Conservation (phyloP, 2,888 invertebrate species). For the Drosophila buzzatii region DNA sequence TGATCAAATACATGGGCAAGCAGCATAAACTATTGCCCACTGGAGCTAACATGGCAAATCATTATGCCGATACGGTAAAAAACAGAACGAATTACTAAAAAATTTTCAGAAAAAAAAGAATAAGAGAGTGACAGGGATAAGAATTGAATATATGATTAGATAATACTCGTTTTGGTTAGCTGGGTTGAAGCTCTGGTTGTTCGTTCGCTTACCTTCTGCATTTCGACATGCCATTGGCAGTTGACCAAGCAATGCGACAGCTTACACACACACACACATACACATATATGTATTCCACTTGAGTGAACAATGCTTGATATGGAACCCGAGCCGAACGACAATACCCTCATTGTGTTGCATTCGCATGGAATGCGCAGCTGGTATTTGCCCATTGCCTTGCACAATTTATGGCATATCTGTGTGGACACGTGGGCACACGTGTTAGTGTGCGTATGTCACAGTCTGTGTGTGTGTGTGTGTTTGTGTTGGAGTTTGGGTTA, state of each 20-base stretch:
- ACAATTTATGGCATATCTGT: slow-evolving; percentile 70
- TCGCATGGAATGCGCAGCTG: slow-evolving; percentile 75
- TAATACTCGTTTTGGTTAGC: slow-evolving; percentile 34
- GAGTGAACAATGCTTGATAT: slow-evolving; percentile 52
- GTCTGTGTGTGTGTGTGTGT: slow-evolving; percentile 7
- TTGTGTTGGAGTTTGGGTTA: neutral
- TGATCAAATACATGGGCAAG: slow-evolving; percentile 19
- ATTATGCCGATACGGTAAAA: slow-evolving; percentile 47
- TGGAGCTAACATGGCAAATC: slow-evolving; percentile 67
- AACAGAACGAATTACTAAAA: neutral
- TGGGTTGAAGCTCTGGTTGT: slow-evolving; percentile 24
- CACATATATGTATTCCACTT: slow-evolving; percentile 51
- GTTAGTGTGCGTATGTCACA: slow-evolving; percentile 1
- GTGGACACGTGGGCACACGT: slow-evolving; percentile 6
- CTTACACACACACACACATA: slow-evolving; percentile 1
- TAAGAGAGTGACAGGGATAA: neutral
- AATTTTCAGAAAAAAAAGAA: neutral
- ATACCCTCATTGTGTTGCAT: slow-evolving; percentile 54
- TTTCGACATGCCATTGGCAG: slow-evolving; percentile 50
- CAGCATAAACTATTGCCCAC: slow-evolving; percentile 23
- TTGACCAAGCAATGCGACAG: slow-evolving; percentile 52
- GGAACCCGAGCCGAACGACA: slow-evolving; percentile 25
- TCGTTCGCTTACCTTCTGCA: slow-evolving; percentile 39
- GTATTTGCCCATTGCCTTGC: slow-evolving; percentile 48
- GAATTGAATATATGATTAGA: slow-evolving; percentile 44